Evolutionary conservation across 2,888 invertebrate genomes (phyloP).

Genomic region (Dinocampus coccinellae): DNA sequence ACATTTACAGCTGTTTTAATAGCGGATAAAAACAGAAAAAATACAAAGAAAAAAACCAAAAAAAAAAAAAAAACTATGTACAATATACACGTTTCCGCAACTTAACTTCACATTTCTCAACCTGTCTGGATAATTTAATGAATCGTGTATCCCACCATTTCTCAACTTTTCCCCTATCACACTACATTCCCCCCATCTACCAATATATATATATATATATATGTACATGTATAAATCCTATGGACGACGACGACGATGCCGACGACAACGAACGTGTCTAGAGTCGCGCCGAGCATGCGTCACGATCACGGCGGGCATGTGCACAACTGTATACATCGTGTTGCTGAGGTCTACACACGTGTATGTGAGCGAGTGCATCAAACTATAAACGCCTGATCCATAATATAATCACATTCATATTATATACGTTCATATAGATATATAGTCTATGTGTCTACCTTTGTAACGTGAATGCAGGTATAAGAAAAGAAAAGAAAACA

Average conservation of each 20-base stretch:
- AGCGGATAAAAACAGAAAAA: too few relatives aligned
- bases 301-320: constrained; percentile 3
- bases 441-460: background rate
- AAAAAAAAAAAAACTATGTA: constrained; percentile 24
- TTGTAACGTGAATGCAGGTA: background rate
- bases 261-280: constrained; percentile 2
- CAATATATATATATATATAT: background rate
- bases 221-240: too few relatives aligned
- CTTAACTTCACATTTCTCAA: constrained; percentile 32
- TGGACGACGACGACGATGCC: background rate
- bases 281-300: constrained; percentile 26
- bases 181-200: background rate
- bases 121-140: constrained; percentile 30
- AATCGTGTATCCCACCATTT: constrained; percentile 31
- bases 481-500: background rate
- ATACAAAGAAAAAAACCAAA: too few relatives aligned
- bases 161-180: constrained; percentile 17
- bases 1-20: constrained; percentile 13
- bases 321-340: background rate
- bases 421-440: background rate
- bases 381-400: constrained; percentile 3
- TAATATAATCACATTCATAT: background rate
- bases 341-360: background rate
- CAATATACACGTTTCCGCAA: constrained; percentile 32
- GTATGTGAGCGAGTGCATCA: background rate